Base-by-base conservation (phyloP, 1,140 invertebrate species). In the Acromyrmex charruanus region DNA sequence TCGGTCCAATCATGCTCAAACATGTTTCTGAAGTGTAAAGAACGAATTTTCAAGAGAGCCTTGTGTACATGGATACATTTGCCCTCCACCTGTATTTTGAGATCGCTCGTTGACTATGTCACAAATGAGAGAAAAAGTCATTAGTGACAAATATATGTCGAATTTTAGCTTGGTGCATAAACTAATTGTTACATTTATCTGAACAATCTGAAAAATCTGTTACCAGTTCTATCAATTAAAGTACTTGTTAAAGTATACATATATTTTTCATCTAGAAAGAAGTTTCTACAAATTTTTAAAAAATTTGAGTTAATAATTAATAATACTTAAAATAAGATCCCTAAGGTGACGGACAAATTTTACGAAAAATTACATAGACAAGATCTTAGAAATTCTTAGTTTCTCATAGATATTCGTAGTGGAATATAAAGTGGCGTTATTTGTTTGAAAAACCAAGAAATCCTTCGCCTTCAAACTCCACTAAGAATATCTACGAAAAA, bases 1-100 rank as follows among this genome's bases (percentile, higher is more conserved):
- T 97, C 97, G 88, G 95, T 94, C 97, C 97, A 97, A 89, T 96
- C 96, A 7, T 96, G 95, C 90, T 96, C 95, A 91, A 97, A 97
- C 97, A 97, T 97, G 3, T 96, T 96, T 59, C 96, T 94, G 90
- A 97, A 97, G 92, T 97, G 96, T 77, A 97, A 95, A 94, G 96
- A 97, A 49, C 97, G 96, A 89, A 96, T 96, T 91, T 96, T 96
- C 44, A 96, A 91, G 25, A 97, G 94, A 39, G 96, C 95, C 91
- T 97, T 97, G 92, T 97, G 97, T n/a, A 97, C 97, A 93, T 96
- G 92, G 90, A 97, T 97, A 58, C 95, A 91, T 92, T 96, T 96
- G 3, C 95, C 96, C 84, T 97, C 96, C 3, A 97, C 96, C 90
- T 96, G 92, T 91, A 97, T 97, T 65, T 95, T 96, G 10, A 97